Base-by-base conservation (phyloP, 1,140 invertebrate species). In the Pachypsylla venusta region DNA sequence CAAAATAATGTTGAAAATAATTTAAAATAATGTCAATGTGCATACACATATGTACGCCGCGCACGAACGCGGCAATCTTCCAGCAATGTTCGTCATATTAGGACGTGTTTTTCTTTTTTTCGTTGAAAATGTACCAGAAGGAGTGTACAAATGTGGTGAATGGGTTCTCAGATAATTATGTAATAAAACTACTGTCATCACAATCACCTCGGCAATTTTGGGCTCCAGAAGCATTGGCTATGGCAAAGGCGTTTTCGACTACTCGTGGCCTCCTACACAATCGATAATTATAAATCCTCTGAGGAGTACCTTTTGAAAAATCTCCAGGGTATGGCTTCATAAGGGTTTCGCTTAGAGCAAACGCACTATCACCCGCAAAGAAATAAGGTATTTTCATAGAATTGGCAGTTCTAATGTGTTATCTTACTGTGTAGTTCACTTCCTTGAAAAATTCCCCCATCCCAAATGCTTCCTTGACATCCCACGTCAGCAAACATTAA, bases 231-330 rank as follows among this genome's bases (percentile, higher is more conserved):
- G 25, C 12, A 73, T 68, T 39, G 68, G 67, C 24, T 59, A 78
- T 76, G 13, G 75, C 75, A 66, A 78, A 78, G 1, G 69, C 69
- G 67, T 77, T 77, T 68, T 79, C 76, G 3, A 76, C 68, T 24
- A 73, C 67, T 62, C 70, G 67, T 13, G 70, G 61, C 25, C 69
- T 68, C 57, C 68, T 61, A 24, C 67, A 73, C 19, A 73, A 30
- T 13, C 66, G 58, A 63, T 73, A 69, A 57, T 74, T 74, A 60
- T 69, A 75, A 55, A 70, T 63, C 56, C 66, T 62, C 69, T 71
- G 54, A 59, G 58, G 60, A 48, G 64, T 62, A 25, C 67, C 64
- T 28, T 75, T 74, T 22, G 73, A 63, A 61, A 76, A 68, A 20
- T 70, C 67, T 55, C 69, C 70, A 40, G 69, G 64, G 64, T 69